These are phyloP conservation scores for Scolopax mira DNA, from an alignment of 2,113 vertebrate species.

Conservation along the genomic window DNA sequence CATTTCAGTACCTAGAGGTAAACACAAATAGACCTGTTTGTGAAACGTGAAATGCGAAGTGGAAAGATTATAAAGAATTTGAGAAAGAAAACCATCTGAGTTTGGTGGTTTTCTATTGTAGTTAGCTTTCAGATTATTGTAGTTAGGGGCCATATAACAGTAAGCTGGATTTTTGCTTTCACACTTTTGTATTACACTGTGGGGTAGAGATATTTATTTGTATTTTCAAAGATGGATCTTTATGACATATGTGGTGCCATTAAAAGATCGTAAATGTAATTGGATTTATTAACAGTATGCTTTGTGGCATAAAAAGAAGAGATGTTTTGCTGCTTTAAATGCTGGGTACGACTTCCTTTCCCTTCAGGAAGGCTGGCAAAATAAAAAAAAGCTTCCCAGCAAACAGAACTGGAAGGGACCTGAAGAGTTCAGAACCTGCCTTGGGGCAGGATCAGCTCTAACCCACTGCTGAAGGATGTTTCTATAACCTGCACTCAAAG, in stretches of 20 bases:
- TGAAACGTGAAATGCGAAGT: not conserved
- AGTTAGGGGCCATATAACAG: not conserved
- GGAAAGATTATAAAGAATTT: not conserved
- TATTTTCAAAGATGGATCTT: slow-evolving; percentile 12
- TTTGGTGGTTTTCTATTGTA: not conserved
- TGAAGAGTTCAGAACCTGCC: not conserved
- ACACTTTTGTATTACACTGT: not conserved
- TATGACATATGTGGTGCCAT: slow-evolving; percentile 26
- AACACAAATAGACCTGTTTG: not conserved
- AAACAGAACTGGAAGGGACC: not conserved
- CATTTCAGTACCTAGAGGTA: not conserved
- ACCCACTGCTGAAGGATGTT: not conserved
- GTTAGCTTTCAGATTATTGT: not conserved
- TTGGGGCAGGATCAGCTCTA: not conserved
- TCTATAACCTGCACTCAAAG: not conserved
- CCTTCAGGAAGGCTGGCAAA: not conserved
- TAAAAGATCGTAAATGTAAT: slow-evolving; percentile 45
- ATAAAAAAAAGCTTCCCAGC: not conserved
- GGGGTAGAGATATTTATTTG: slow-evolving; percentile 22
- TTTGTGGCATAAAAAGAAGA: not conserved
- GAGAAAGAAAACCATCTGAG: not conserved
- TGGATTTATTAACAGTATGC: slow-evolving; percentile 48
- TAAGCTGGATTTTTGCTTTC: not conserved
- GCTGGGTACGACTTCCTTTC: not conserved
- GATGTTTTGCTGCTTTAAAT: not conserved